Conservation (phyloP, 2,113 vertebrate species). For the Phrynosoma platyrhinos region DNA sequence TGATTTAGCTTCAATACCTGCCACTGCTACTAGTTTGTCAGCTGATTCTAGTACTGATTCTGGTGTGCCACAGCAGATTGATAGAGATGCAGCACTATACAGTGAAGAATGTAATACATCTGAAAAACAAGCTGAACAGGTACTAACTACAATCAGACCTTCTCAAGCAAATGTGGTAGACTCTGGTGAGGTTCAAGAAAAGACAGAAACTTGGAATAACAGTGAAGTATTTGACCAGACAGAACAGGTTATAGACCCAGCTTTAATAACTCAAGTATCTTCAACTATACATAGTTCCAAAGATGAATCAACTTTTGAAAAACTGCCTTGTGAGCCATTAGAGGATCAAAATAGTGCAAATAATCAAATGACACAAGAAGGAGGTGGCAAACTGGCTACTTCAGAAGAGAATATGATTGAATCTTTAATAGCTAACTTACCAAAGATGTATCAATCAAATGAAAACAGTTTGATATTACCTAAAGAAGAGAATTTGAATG, state of each 20-base stretch:
- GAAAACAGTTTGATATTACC: constrained; percentile 33
- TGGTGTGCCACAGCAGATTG: constrained; percentile 41
- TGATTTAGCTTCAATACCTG: constrained; percentile 68
- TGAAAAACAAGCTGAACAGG: constrained; percentile 61
- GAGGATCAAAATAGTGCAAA: constrained; percentile 18
- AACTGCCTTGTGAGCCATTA: constrained; percentile 44
- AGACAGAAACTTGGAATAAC: constrained; percentile 48
- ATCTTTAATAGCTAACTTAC: constrained; percentile 47
- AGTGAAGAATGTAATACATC: constrained; percentile 48
- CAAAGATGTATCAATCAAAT: constrained; percentile 47
- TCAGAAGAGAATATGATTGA: constrained; percentile 13
- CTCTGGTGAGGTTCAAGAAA: not conserved
- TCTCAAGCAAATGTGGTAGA: not conserved
- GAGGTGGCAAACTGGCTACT: constrained; percentile 5
- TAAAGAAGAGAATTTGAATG: constrained; percentile 50
- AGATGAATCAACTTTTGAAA: constrained; percentile 49
- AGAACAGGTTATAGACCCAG: constrained; percentile 45
- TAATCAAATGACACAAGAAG: not conserved
- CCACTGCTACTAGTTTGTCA: constrained; percentile 46
- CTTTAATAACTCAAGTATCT: constrained; percentile 48
- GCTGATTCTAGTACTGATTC: constrained; percentile 12
- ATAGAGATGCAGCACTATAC: constrained; percentile 39
- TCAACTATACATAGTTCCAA: constrained; percentile 42
- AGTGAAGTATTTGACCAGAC: constrained; percentile 29
- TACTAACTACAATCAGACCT: constrained; percentile 13